Evolutionary conservation across 2,888 invertebrate species (phyloP).

Genomic region (Mylabris sibirica): DNA sequence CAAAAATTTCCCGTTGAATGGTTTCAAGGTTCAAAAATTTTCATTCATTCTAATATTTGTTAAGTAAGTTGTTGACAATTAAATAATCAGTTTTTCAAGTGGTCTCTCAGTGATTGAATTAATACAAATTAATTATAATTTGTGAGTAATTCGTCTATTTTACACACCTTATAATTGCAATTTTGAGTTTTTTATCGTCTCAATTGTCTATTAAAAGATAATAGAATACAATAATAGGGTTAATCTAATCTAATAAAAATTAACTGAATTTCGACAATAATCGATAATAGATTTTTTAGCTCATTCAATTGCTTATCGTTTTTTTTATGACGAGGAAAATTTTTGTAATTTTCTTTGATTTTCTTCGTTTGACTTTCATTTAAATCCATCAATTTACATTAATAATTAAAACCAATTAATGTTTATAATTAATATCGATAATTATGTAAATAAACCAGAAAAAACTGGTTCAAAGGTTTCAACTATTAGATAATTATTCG

Average conservation of each 20-base stretch:
- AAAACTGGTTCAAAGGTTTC: slow-evolving; percentile 4
- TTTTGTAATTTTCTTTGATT: too few relatives aligned
- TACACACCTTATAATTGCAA: too few relatives aligned
- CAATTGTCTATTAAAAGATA: too few relatives aligned
- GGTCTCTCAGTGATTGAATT: background rate
- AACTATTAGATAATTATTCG: background rate
- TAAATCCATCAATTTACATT: background rate
- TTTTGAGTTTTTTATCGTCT: too few relatives aligned
- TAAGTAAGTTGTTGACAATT: background rate
- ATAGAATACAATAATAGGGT: background rate
- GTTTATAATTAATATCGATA: background rate
- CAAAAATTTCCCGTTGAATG: background rate
- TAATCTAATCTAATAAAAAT: too few relatives aligned
- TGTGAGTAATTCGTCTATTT: background rate
- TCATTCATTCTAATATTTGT: background rate
- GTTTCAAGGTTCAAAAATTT: background rate
- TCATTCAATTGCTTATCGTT: too few relatives aligned
- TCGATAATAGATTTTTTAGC: too few relatives aligned
- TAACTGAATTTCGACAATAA: too few relatives aligned
- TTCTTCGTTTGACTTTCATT: too few relatives aligned
- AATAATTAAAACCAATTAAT: background rate
- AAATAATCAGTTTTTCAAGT: background rate
- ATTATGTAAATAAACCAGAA: background rate
- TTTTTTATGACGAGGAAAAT: too few relatives aligned
- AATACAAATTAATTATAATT: background rate